Base-by-base conservation (phyloP, 23 tunicate genomes). In the Aplidium turbinatum region DNA sequence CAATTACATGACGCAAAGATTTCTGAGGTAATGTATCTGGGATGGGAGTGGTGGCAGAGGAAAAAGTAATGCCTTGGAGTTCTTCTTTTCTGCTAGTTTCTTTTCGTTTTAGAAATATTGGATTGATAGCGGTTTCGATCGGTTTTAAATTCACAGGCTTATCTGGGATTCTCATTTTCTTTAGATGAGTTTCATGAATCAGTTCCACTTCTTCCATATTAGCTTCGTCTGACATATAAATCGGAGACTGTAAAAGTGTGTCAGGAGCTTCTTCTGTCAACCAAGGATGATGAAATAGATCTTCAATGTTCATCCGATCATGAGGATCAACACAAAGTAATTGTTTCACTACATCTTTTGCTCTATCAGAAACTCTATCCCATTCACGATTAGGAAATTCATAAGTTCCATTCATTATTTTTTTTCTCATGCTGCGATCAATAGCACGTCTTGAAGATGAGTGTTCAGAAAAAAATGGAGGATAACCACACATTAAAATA, bases 381-480 rank as follows among this genome's bases (percentile, higher is more conserved):
- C 98, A 93, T 53, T 93, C 98, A 58, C 93, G 45, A 38, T 93
- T 88, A 1, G 89, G 85, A 58, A 91, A 91, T 42, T 91, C 68
- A 55, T 84, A 91, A 5, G 86, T 53, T 60, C 91, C 98, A 47
- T 62, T 81, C 93, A 86, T 86, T 26, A 93, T 93, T 64, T 86
- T 93, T 33, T 69, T 67, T 42, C 93, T 85, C 98, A 93, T 93
- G 62, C 86, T 73, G 24, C 81, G 80, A 63, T 93, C 98, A 21
- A 93, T 86, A 2, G 93, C 92, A 16, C 88, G 46, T 60, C 93
- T 58, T 19, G 93, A 81, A 1, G 98, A 36, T 0, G 97, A 91
- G 45, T 93, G 98, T 63, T 85, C 98, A n/a, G 98, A 86, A 60
- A 80, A 93, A 77, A 93, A 93, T n/a, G 98, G 98, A 0, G 98